Conservation (phyloP, 2,113 vertebrate species). For the Aix galericulata region DNA sequence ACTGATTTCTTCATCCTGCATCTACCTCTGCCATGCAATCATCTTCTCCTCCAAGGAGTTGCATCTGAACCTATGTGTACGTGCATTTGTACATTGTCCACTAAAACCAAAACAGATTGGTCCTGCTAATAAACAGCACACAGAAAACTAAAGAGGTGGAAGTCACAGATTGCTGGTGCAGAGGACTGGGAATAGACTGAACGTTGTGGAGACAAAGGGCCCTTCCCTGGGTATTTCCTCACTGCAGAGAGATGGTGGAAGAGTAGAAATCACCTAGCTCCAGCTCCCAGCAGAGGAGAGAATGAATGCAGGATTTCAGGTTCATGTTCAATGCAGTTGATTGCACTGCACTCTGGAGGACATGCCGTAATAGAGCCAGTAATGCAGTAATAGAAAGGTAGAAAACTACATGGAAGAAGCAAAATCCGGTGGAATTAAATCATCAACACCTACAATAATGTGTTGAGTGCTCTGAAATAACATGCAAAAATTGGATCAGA, state of each 20-base stretch:
- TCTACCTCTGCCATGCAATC: no score
- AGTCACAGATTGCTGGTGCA: background rate
- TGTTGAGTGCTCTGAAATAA: background rate
- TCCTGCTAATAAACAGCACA: background rate
- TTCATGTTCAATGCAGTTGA: background rate
- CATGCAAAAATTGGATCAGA: background rate
- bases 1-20: background rate
- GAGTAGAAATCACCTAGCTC: rapidly evolving
- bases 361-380: background rate
- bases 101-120: background rate
- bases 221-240: background rate
- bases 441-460: background rate
- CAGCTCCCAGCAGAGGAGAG: background rate
- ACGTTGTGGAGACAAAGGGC: background rate
- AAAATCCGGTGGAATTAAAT: background rate
- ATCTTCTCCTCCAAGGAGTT: background rate
- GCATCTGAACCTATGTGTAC: no score
- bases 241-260: background rate
- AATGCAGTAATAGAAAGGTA: rapidly evolving
- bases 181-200: background rate
- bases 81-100: rapidly evolving
- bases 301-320: no score
- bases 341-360: background rate
- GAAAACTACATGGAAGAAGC: background rate
- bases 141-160: background rate